Conservation (phyloP, 2,113 vertebrate species). For the Hypocryptadius cinnamomeus region DNA sequence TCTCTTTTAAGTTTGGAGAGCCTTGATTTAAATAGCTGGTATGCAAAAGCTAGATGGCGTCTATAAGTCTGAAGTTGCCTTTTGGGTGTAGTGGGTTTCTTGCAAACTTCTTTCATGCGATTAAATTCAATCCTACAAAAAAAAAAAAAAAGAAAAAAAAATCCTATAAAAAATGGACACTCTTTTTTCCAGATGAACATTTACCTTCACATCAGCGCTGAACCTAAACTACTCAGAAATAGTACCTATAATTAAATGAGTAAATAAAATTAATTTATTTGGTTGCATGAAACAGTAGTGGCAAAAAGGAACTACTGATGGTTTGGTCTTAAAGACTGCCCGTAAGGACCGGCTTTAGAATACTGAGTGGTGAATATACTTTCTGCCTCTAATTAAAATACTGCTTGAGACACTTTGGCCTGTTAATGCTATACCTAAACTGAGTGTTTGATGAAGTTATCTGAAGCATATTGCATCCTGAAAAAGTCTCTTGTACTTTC, state of each 20-base stretch:
- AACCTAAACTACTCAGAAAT: not conserved
- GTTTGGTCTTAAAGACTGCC: not conserved
- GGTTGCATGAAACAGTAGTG: not conserved
- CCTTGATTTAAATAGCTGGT: not conserved
- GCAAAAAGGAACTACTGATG: not conserved
- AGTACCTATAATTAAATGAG: not conserved
- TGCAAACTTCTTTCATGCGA: not conserved
- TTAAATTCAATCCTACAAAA: not conserved
- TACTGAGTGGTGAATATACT: not conserved
- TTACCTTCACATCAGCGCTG: not conserved
- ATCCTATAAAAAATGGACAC: not conserved
- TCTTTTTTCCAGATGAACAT: not conserved
- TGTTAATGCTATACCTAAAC: not conserved
- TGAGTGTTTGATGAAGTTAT: not conserved
- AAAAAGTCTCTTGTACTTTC: not conserved
- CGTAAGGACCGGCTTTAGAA: not conserved
- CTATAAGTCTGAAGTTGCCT: not conserved
- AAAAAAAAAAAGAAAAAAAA: not conserved
- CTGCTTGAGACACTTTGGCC: not conserved
- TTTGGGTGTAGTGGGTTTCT: not conserved
- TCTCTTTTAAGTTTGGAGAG: not conserved
- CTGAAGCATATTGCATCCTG: not conserved
- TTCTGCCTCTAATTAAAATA: not conserved
- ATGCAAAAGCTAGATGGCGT: not conserved
- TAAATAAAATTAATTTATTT: not conserved